These are phyloP conservation scores for Erythrocercus mccallii DNA, from an alignment of 2,113 vertebrate genomes.

Conservation along the genomic window DNA sequence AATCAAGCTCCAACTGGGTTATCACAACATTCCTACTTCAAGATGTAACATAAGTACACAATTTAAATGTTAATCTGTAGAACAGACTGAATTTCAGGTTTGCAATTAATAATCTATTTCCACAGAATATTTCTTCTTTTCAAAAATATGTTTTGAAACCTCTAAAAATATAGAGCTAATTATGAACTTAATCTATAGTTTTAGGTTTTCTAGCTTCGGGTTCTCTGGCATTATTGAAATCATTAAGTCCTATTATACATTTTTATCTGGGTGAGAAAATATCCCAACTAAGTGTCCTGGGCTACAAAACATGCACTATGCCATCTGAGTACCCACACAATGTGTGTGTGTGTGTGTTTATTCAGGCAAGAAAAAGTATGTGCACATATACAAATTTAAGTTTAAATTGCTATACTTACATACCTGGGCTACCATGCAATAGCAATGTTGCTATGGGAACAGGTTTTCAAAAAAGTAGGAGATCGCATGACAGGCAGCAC, in stretches of 20 bases:
- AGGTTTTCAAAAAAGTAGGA: neutral
- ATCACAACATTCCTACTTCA: neutral
- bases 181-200: neutral
- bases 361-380: neutral
- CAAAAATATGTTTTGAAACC: neutral
- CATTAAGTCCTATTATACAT: neutral
- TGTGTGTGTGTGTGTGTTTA: neutral
- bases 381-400: neutral
- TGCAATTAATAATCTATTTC: neutral
- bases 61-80: neutral
- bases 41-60: neutral
- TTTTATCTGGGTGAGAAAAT: neutral
- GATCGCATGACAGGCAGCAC: neutral
- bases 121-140: neutral
- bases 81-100: neutral
- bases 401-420: neutral
- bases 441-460: slow-evolving; percentile 33
- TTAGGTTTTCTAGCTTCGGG: neutral
- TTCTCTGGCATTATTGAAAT: neutral
- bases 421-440: neutral
- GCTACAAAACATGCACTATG: neutral
- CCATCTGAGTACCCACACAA: neutral
- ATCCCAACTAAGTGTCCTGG: neutral
- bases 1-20: neutral
- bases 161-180: neutral